phyloP scores from a whole-genome alignment of 2,888 invertebrate genomes.

The Trichogramma dendrolimi region DNA sequence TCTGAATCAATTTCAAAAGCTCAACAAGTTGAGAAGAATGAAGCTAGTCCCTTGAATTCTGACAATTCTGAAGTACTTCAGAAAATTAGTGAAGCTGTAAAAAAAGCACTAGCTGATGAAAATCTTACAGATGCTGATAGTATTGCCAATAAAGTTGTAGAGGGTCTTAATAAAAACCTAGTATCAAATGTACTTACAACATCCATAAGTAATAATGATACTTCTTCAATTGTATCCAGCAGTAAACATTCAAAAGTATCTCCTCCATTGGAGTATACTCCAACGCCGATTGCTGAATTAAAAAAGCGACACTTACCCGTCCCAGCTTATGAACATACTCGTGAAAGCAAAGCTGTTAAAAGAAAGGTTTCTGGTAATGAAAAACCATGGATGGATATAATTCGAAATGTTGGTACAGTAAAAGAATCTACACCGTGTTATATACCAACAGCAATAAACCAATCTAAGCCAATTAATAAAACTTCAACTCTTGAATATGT shows the following conservation, averaged over 20 bases:
- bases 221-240: slow-evolving; percentile 7
- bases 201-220: slow-evolving; percentile 5
- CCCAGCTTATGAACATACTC: slow-evolving; percentile 44
- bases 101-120: slow-evolving; percentile 58
- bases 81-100: slow-evolving; percentile 61
- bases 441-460: slow-evolving; percentile 44
- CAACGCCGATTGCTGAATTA: slow-evolving; percentile 64
- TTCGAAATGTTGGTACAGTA: slow-evolving; percentile 32
- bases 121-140: slow-evolving; percentile 51
- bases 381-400: slow-evolving; percentile 40
- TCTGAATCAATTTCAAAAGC: slow-evolving; percentile 32
- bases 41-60: slow-evolving; percentile 54
- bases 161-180: slow-evolving; percentile 52
- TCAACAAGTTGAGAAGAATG: slow-evolving; percentile 30
- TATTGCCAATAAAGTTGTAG: slow-evolving; percentile 56
- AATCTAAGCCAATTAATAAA: slow-evolving; percentile 24
- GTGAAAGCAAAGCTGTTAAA: slow-evolving; percentile 46
- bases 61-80: slow-evolving; percentile 55
- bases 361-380: slow-evolving; percentile 43
- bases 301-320: slow-evolving; percentile 51
- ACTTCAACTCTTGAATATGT: slow-evolving; percentile 39
- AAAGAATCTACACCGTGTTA: slow-evolving; percentile 34
- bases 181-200: slow-evolving; percentile 26
- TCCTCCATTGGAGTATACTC: slow-evolving; percentile 55
- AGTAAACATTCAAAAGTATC: slow-evolving; percentile 38